These are phyloP conservation scores for Antheraea yamamai DNA, from an alignment of 2,888 invertebrate species.

Conservation along the genomic window DNA sequence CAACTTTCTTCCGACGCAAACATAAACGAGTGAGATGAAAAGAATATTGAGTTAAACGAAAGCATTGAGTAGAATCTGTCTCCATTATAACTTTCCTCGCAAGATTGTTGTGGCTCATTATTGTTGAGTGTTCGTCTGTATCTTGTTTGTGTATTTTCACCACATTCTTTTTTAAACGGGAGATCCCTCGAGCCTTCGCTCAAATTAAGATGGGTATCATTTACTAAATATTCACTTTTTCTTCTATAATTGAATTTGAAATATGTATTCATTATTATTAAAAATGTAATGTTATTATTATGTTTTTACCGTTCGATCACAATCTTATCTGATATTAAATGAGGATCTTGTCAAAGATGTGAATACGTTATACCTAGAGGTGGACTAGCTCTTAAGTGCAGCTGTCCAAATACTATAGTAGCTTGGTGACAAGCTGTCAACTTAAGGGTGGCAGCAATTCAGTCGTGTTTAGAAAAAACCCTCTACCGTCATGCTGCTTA, in stretches of 20 bases:
- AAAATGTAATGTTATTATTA: neutral
- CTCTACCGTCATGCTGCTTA: no score
- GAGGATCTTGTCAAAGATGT: no score
- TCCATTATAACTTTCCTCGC: constrained; percentile 21
- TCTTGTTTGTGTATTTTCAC: constrained; percentile 35
- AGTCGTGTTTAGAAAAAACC: no score
- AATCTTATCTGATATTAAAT: no score
- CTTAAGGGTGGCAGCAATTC: no score
- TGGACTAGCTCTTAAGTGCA: no score
- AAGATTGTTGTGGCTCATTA: constrained; percentile 55
- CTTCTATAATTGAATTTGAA: neutral
- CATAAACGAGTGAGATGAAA: neutral
- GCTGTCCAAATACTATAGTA: no score
- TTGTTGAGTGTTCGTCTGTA: constrained; percentile 33
- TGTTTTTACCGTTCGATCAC: neutral
- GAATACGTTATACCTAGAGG: no score
- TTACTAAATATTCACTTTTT: constrained; percentile 26
- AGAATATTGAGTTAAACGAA: constrained; percentile 3
- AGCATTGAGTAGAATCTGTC: constrained; percentile 23
- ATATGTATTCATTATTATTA: neutral
- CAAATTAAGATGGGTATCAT: constrained; percentile 37
- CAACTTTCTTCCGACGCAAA: neutral
- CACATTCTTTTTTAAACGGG: constrained; percentile 38
- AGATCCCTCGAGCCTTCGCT: constrained; percentile 32
- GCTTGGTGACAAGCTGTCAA: no score